phyloP scores from a whole-genome alignment of 1,140 invertebrate genomes.

The Drosophila eugracilis region DNA sequence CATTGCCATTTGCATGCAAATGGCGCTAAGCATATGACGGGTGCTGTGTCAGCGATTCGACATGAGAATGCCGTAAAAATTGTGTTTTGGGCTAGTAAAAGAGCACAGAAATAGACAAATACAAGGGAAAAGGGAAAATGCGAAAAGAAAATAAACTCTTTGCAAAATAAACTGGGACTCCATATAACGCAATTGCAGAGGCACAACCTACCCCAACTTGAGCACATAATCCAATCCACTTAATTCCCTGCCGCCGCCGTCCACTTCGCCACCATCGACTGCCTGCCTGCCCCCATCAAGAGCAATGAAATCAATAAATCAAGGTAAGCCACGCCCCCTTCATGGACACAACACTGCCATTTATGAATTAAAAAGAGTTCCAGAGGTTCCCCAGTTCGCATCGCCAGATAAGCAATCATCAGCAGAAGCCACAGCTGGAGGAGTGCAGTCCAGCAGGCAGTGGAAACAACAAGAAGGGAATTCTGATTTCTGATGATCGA shows the following conservation, averaged over 20 bases:
- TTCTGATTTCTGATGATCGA: too few species aligned
- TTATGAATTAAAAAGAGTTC: constrained; percentile 68
- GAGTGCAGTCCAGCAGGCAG: constrained; percentile 7
- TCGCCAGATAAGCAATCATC: constrained; percentile 47
- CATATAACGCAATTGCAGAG: constrained; percentile 9
- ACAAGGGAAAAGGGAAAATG: neutral
- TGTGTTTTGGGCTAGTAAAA: constrained; percentile 18
- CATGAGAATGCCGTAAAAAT: constrained; percentile 28
- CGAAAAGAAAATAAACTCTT: neutral
- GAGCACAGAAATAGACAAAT: constrained; percentile 10
- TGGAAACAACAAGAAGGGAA: constrained; percentile 6
- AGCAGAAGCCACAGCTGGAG: constrained; percentile 19
- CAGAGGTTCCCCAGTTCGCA: constrained; percentile 22
- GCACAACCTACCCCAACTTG: constrained; percentile 40
- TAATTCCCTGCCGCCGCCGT: constrained; percentile 16
- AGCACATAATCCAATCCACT: constrained; percentile 45
- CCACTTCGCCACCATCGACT: neutral
- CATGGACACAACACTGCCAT: constrained; percentile 34
- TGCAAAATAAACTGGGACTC: neutral
- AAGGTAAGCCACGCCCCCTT: constrained; percentile 56
- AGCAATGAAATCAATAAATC: constrained; percentile 60
- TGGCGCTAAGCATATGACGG: constrained; percentile 49
- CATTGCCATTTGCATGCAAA: neutral
- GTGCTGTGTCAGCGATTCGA: constrained; percentile 49
- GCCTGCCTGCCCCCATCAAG: constrained; percentile 5